These are phyloP conservation scores for Eciton burchellii DNA, from an alignment of 1,140 invertebrate genomes.

Conservation along the genomic window DNA sequence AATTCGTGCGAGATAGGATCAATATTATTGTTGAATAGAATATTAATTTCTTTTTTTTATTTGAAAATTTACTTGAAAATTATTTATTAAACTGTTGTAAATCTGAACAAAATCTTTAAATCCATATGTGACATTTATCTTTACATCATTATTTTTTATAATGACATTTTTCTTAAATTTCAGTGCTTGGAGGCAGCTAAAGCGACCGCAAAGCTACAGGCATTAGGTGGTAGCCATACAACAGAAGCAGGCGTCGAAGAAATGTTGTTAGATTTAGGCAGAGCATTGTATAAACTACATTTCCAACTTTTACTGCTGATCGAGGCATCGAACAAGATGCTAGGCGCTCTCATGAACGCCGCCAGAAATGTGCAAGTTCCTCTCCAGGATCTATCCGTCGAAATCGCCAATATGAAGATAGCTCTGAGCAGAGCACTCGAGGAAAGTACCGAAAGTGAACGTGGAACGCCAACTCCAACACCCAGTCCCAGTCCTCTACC, in stretches of 20 bases:
- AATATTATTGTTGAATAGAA: not conserved
- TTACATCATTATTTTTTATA: not conserved
- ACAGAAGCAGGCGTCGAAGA: conserved; percentile 87
- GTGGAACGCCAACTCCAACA: conserved; percentile 86
- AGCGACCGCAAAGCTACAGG: conserved; percentile 90
- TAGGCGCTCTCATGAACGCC: conserved; percentile 87
- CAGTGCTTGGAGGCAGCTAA: conserved; percentile 92
- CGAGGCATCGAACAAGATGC: conserved; percentile 96
- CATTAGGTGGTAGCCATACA: conserved; percentile 88
- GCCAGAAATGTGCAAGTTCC: conserved; percentile 85
- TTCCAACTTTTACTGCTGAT: conserved; percentile 96
- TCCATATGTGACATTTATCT: too few species aligned
- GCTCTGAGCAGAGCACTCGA: conserved; percentile 86
- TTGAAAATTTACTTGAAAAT: too few species aligned
- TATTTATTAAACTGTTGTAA: too few species aligned
- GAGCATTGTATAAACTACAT: conserved; percentile 95
- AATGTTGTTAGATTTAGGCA: conserved; percentile 91
- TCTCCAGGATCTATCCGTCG: conserved; percentile 87
- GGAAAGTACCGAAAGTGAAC: conserved; percentile 87
- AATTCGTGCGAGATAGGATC: too few species aligned
- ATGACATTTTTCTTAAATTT: conserved; percentile 50
- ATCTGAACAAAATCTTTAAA: too few species aligned
- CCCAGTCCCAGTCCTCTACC: conserved; percentile 84
- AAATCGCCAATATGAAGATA: conserved; percentile 86
- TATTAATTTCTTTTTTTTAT: too few species aligned